Evolutionary conservation across 2,797 vertebrate species (phyloP).

Genomic region (Amniataba percoides): DNA sequence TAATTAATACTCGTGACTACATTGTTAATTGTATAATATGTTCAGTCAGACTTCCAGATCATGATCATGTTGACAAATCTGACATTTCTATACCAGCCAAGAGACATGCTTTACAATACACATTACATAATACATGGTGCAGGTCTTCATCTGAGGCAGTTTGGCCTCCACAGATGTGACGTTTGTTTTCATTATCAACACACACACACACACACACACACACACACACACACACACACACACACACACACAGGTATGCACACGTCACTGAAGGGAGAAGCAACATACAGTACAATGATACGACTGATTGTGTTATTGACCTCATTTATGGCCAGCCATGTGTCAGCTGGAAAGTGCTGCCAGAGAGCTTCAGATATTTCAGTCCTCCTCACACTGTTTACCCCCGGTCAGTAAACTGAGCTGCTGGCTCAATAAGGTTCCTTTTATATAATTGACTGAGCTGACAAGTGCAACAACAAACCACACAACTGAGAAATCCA

Average conservation of each 20-base stretch:
- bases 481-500: not conserved
- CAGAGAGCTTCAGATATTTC: slow-evolving; percentile 1
- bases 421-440: not conserved
- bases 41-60: not conserved
- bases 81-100: not conserved
- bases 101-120: not conserved
- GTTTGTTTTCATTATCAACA: not conserved
- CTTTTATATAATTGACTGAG: not conserved
- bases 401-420: not conserved
- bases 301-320: slow-evolving; percentile 1
- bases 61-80: not conserved
- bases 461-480: slow-evolving; percentile 13
- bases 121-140: not conserved
- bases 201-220: slow-evolving; percentile 16
- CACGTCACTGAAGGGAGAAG: not conserved
- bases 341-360: not conserved
- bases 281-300: not conserved
- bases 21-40: not conserved
- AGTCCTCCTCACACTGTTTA: not conserved
- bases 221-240: not conserved
- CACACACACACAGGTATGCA: not conserved
- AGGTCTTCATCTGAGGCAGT: not conserved
- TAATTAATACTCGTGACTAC: not conserved
- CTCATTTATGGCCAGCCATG: not conserved
- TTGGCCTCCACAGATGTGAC: not conserved